Conservation (phyloP, 1,140 invertebrate genomes). For the Proctacanthus coquilletti region DNA sequence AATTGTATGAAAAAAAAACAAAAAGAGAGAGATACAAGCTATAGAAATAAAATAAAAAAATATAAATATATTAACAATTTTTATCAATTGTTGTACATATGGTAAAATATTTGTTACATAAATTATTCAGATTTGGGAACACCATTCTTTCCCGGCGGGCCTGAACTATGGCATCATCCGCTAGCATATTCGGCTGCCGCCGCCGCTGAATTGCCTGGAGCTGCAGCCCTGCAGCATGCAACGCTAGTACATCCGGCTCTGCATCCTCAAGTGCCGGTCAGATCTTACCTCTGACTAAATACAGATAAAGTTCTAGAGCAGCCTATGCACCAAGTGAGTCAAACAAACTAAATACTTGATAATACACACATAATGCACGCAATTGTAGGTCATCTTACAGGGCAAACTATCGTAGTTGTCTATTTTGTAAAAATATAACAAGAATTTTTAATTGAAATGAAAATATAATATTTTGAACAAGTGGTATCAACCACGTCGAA, state of each 20-base stretch:
- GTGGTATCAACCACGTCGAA: too few relatives aligned
- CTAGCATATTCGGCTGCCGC: constrained; percentile 67
- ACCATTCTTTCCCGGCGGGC: constrained; percentile 84
- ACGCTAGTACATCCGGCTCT: constrained; percentile 86
- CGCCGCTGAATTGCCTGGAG: constrained; percentile 63
- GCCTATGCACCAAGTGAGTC: constrained; percentile 30
- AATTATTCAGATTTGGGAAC: constrained; percentile 86
- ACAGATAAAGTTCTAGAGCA: constrained; percentile 53
- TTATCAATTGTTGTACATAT: too few relatives aligned
- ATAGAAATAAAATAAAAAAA: too few relatives aligned
- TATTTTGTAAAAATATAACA: too few relatives aligned
- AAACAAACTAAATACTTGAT: background rate
- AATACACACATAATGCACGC: background rate
- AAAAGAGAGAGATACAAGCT: too few relatives aligned
- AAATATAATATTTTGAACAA: too few relatives aligned
- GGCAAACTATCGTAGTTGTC: too few relatives aligned
- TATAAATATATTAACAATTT: too few relatives aligned
- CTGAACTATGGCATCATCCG: constrained; percentile 87
- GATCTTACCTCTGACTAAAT: constrained; percentile 93
- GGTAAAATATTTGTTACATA: too few relatives aligned
- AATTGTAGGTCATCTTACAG: constrained; percentile 5
- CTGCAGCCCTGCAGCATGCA: constrained; percentile 63
- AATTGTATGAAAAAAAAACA: too few relatives aligned
- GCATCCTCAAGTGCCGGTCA: constrained; percentile 91
- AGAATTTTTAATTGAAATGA: too few relatives aligned